Evolutionary conservation across 2,797 vertebrate genomes (phyloP).

Genomic region (Arrhamphus sclerolepis): DNA sequence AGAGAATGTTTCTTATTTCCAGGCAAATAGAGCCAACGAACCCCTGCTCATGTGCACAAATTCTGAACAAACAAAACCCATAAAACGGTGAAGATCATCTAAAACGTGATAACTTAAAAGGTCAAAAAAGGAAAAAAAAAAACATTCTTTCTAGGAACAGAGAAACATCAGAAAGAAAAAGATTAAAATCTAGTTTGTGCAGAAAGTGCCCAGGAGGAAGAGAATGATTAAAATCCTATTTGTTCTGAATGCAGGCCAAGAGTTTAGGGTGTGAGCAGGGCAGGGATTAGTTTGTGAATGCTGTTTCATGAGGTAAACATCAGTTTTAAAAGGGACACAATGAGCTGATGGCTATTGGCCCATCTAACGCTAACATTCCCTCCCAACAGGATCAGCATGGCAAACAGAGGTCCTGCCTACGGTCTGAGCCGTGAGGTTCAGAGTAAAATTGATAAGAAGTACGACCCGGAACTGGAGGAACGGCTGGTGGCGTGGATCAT

Average conservation of each 20-base stretch:
- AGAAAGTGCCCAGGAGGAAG: conserved; percentile 27
- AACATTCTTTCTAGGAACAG: too few relatives aligned
- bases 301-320: conserved; percentile 27
- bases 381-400: conserved; percentile 81
- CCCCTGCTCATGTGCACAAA: not conserved
- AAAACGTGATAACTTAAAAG: too few relatives aligned
- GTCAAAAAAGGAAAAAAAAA: too few relatives aligned
- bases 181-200: conserved; percentile 35
- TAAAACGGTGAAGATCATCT: too few relatives aligned
- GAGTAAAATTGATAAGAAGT: conserved; percentile 95
- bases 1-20: not conserved
- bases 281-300: conserved; percentile 22
- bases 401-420: conserved; percentile 90
- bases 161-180: not conserved
- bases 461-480: conserved; percentile 91
- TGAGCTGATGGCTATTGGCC: conserved; percentile 13
- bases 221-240: conserved; percentile 25
- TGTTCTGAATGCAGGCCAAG: conserved; percentile 32
- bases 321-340: conserved; percentile 17
- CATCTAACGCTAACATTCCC: conserved; percentile 20
- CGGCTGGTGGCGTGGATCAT: conserved; percentile 90
- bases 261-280: conserved; percentile 35
- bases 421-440: conserved; percentile 94
- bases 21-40: not conserved
- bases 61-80: too few relatives aligned